These are phyloP conservation scores for Lates japonicus DNA, from an alignment of 2,797 vertebrate genomes.

Conservation along the genomic window DNA sequence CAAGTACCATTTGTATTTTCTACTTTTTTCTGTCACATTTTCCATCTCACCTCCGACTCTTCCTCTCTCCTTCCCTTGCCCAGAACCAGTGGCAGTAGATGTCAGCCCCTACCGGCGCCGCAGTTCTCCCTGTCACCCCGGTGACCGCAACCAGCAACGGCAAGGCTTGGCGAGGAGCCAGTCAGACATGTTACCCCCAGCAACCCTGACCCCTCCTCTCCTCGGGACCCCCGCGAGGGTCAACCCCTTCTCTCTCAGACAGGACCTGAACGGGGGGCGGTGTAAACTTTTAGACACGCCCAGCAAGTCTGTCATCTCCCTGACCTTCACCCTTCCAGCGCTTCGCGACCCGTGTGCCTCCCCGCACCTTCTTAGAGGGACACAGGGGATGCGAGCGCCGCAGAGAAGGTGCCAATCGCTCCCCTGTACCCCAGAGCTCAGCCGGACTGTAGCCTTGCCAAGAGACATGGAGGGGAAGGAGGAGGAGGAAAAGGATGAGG, in stretches of 20 bases:
- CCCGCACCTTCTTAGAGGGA: slow-evolving; percentile 74
- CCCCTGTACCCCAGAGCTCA: slow-evolving; percentile 87
- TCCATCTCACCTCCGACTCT: neutral
- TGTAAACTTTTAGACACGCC: slow-evolving; percentile 95
- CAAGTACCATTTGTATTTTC: neutral
- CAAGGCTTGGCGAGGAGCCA: slow-evolving; percentile 89
- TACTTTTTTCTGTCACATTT: neutral
- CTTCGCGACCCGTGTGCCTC: slow-evolving; percentile 78
- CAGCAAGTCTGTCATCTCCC: slow-evolving; percentile 92
- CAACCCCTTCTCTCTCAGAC: slow-evolving; percentile 94
- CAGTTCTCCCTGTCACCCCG: slow-evolving; percentile 79
- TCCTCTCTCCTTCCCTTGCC: neutral
- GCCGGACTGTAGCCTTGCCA: slow-evolving; percentile 54
- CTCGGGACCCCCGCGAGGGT: slow-evolving; percentile 79
- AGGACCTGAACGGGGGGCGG: slow-evolving; percentile 93
- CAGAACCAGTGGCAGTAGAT: slow-evolving; percentile 66
- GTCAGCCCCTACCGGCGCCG: slow-evolving; percentile 79
- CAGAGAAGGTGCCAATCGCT: slow-evolving; percentile 89
- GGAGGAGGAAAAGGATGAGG: neutral
- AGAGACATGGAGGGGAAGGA: slow-evolving; percentile 5
- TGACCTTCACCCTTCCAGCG: too few species aligned
- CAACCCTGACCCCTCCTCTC: slow-evolving; percentile 66
- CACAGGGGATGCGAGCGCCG: slow-evolving; percentile 42
- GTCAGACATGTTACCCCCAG: slow-evolving; percentile 86
- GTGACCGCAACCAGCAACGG: slow-evolving; percentile 68